Evolutionary conservation across 2,888 invertebrate genomes (phyloP).

Genomic region (Lordiphosa andalusiaca): DNA sequence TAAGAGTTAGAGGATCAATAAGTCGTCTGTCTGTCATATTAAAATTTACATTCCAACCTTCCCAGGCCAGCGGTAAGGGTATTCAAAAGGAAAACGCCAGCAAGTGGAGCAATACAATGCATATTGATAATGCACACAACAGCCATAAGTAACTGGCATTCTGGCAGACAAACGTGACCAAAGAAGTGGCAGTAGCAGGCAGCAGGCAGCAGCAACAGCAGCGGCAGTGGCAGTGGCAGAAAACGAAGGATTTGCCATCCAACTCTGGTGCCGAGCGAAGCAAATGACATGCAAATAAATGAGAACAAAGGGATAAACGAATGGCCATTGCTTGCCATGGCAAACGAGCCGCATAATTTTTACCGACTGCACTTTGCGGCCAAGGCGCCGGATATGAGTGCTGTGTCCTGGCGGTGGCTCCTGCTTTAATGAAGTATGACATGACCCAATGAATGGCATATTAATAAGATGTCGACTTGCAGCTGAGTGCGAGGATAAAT

Average conservation of each 20-base stretch:
- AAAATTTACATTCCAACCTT: conserved; percentile 1
- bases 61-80: neutral
- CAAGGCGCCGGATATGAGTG: conserved; percentile 53
- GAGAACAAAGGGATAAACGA: conserved; percentile 74
- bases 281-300: conserved; percentile 73
- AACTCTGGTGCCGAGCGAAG: conserved; percentile 21
- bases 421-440: conserved; percentile 72
- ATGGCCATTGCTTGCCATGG: conserved; percentile 58
- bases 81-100: conserved; percentile 19
- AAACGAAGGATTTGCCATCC: neutral
- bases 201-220: conserved; percentile 21
- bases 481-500: conserved; percentile 53
- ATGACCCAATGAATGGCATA: conserved; percentile 72
- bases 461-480: conserved; percentile 71
- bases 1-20: too few relatives aligned
- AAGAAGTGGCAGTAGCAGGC: conserved; percentile 11
- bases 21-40: too few relatives aligned
- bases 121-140: conserved; percentile 74
- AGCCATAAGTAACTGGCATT: conserved; percentile 67
- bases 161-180: conserved; percentile 69
- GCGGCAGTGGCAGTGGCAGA: conserved; percentile 14
- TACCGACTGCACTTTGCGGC: conserved; percentile 69
- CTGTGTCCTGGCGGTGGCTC: conserved; percentile 24
- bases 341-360: conserved; percentile 75
- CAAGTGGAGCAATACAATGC: conserved; percentile 56